Conservation (phyloP, 1,140 invertebrate species). For the Drosophila pectinifera region DNA sequence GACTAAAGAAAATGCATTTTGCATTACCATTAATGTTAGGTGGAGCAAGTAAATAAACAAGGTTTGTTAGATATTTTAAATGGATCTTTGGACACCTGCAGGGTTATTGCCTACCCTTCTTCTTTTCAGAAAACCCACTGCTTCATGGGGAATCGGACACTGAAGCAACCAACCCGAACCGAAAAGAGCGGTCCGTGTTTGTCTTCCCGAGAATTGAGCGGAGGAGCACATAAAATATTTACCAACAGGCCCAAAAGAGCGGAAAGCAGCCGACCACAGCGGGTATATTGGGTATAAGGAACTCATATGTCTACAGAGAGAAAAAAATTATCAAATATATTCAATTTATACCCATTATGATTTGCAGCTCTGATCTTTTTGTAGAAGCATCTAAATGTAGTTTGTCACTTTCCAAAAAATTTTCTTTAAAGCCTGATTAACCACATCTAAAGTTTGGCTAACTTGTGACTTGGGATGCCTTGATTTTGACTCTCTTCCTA, state of each 20-base stretch:
- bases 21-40: conserved; percentile 17
- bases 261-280: conserved; percentile 59
- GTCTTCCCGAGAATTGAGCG: conserved; percentile 64
- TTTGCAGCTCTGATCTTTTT: too few species aligned
- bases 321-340: neutral
- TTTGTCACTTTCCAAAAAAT: neutral
- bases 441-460: neutral
- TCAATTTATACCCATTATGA: neutral
- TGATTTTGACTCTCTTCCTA: too few species aligned
- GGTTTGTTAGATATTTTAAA: neutral
- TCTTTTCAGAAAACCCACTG: neutral
- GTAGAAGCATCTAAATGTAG: neutral
- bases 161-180: conserved; percentile 55
- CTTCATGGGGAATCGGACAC: conserved; percentile 42
- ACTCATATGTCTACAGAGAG: conserved; percentile 18
- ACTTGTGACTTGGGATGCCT: too few species aligned
- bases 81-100: conserved; percentile 20
- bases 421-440: too few species aligned
- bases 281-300: conserved; percentile 16
- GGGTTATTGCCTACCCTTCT: conserved; percentile 8
- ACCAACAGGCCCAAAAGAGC: conserved; percentile 41
- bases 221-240: conserved; percentile 67
- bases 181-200: conserved; percentile 46
- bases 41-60: conserved; percentile 19
- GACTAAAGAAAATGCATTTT: conserved; percentile 24